These are phyloP conservation scores for Neosilurus hyrtlii DNA, from an alignment of 2,797 vertebrate species.

Conservation along the genomic window DNA sequence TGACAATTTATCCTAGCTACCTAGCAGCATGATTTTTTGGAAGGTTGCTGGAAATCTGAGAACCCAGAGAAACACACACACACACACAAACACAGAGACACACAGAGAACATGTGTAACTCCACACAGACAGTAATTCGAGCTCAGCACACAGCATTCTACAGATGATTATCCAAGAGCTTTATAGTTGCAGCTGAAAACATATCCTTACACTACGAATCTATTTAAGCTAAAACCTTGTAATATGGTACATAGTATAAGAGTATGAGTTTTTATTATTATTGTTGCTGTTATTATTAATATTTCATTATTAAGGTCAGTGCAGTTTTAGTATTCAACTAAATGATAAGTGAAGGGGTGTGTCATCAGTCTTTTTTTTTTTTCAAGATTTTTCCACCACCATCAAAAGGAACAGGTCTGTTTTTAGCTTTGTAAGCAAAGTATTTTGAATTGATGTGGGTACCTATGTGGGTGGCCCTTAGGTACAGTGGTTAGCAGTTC, in stretches of 20 bases:
- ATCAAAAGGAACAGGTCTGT: neutral
- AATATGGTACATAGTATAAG: neutral
- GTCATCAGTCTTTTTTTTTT: neutral
- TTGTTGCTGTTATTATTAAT: no score
- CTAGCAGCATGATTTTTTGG: no score
- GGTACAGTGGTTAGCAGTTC: no score
- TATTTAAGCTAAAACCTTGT: neutral
- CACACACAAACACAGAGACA: no score
- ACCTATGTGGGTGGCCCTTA: neutral
- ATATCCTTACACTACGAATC: neutral
- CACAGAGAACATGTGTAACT: neutral
- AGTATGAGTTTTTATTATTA: neutral
- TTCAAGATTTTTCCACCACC: neutral
- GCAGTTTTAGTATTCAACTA: neutral
- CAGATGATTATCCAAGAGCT: neutral
- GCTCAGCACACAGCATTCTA: neutral
- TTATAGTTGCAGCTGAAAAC: neutral
- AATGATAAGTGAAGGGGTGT: neutral
- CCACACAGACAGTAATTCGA: neutral
- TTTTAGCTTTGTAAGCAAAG: neutral
- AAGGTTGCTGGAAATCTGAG: no score
- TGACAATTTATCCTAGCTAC: neutral
- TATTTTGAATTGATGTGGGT: neutral
- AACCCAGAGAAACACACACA: no score
- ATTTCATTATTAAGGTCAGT: neutral